Conservation (phyloP, 1,140 invertebrate genomes). For the Venustaconcha ellipsiformis region DNA sequence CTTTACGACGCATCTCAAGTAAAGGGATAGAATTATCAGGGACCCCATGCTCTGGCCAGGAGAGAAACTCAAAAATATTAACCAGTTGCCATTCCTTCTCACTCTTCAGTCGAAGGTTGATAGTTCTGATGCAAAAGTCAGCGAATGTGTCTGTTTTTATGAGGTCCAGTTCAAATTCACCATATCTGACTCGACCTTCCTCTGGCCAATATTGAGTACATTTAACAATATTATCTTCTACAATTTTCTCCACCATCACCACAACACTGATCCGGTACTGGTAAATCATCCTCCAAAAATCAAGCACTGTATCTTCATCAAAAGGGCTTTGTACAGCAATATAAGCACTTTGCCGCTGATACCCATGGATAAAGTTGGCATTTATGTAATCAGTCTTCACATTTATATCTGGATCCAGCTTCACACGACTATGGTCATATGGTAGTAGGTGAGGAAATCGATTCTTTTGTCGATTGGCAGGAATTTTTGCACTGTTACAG, state of each 20-base stretch:
- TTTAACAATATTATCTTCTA: slow-evolving; percentile 66
- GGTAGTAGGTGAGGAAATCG: slow-evolving; percentile 63
- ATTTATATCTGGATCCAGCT: slow-evolving; percentile 41
- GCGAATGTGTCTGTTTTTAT: slow-evolving; percentile 49
- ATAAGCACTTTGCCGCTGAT: slow-evolving; percentile 53
- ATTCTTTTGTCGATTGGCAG: slow-evolving; percentile 53
- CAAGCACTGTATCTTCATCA: slow-evolving; percentile 59
- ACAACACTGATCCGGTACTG: slow-evolving; percentile 55
- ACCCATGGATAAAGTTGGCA: slow-evolving; percentile 76
- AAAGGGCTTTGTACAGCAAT: slow-evolving; percentile 68
- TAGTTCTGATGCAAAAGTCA: slow-evolving; percentile 52
- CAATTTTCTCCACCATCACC: slow-evolving; percentile 61
- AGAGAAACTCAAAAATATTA: slow-evolving; percentile 89
- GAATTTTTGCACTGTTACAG: slow-evolving; percentile 40
- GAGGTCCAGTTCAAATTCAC: slow-evolving; percentile 51
- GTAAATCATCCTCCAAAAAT: slow-evolving; percentile 67
- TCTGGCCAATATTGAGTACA: slow-evolving; percentile 68
- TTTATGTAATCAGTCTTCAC: slow-evolving; percentile 91
- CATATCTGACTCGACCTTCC: slow-evolving; percentile 42
- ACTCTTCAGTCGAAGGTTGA: slow-evolving; percentile 27
- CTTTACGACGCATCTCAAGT: slow-evolving; percentile 93
- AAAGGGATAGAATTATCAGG: slow-evolving; percentile 98
- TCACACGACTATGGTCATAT: slow-evolving; percentile 64
- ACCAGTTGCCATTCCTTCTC: slow-evolving; percentile 33
- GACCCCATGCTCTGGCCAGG: slow-evolving; percentile 99